Evolutionary conservation across 2,888 invertebrate genomes (phyloP), one percentile per base, ranked within the genome.

Genomic region (Torymus texanus): DNA sequence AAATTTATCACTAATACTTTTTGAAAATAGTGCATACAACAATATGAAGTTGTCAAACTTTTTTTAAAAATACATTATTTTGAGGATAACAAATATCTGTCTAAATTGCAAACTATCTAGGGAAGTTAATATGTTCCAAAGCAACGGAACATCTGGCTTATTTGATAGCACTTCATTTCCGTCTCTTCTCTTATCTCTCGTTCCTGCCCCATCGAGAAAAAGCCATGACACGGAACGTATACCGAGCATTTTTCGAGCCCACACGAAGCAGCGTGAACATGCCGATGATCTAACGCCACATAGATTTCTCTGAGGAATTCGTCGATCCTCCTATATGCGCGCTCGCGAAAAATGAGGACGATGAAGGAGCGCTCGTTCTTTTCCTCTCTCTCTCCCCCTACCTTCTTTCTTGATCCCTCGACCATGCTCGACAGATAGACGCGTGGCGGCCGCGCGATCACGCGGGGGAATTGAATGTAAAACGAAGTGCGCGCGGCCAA

Each of bases 231-330:
- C 41, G 41, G 10, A 63, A 73, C n/a, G 65, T 65, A 65, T 21
- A 73, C 16, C 58, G 24, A 65, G 41, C 70, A 82, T 83, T 83
- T 66, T 41, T 66, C 74, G 29, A 51, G 61, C 61, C 10, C 81
- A 84, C n/a, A 87, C 85, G 81, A 81, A 83, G 84, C 50, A 83
- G 84, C 83, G 80, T 82, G 81, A 77, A 77, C 61, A 82, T 76
- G 68, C 66, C 73, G 85, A 86, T 88, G 89, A 89, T 89, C 87
- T 87, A 88, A 86, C 83, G 86, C 86, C 83, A 81, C 81, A 87
- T 88, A 90, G 89, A 90, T 90, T 90, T 90, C 90, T 90, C 90
- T 84, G 84, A 89, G 89, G 90, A 87, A 88, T 89, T 88, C 83
- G 72, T 83, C 84, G 84, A 85, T 84, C 80, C 41, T 41, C 41